Conservation (phyloP, 2,888 invertebrate species). For the Philonicus albiceps region DNA sequence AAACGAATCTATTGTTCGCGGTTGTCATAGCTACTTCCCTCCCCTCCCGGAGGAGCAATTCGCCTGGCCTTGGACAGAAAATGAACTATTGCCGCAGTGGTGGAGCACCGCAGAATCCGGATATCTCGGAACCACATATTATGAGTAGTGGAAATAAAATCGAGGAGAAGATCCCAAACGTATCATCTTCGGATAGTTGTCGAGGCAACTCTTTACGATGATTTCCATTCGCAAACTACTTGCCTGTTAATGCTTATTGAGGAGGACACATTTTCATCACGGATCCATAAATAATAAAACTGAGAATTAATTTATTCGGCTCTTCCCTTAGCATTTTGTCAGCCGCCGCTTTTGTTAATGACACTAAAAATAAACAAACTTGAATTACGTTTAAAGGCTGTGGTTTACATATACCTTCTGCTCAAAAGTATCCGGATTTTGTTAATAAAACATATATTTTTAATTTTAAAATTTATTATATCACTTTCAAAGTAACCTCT, state of each 20-base stretch:
- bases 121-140: neutral
- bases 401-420: too few relatives aligned
- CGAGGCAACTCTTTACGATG: neutral
- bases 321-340: neutral
- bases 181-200: neutral
- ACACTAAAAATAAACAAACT: neutral
- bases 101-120: neutral
- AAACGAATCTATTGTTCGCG: conserved; percentile 52
- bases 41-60: neutral
- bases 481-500: too few relatives aligned
- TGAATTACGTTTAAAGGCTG: neutral
- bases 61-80: neutral
- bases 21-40: conserved; percentile 52
- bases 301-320: neutral
- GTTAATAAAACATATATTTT: too few relatives aligned
- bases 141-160: neutral
- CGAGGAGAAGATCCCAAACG: neutral
- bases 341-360: neutral
- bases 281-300: neutral
- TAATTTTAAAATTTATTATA: too few relatives aligned
- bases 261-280: neutral
- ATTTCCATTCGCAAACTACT: neutral
- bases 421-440: too few relatives aligned
- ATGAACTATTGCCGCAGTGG: neutral
- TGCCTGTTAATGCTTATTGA: neutral